Evolutionary conservation across 2,888 invertebrate species (phyloP), one percentile per base, ranked within the genome.

Genomic region (Plebejus anna): DNA sequence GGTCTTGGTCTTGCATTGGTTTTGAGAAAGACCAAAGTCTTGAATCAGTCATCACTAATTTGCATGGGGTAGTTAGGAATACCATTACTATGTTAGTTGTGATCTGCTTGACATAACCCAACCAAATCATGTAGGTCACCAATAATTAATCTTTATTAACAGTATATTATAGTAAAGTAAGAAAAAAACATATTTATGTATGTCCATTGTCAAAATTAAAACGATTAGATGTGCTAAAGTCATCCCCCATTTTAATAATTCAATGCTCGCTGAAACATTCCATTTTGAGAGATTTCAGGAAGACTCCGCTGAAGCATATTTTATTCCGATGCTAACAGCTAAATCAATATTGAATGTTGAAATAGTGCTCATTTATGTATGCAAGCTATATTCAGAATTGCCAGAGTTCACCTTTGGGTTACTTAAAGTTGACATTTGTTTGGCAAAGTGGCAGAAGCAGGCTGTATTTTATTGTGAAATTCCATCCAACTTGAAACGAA

Each of bases 331-430:
- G 32, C 66, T 66, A 66, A 66, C 51, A 55, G 51, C 73, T 32
- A 55, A 55, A 73, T 73, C 73, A 73, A 73, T 73, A 73, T 55
- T 73, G 73, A 51, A 73, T 51, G 55, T 16, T 73, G 16, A 73
- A 72, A 73, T 55, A 73, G 73, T 4, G 55, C 55, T 72, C 47
- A 72, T 72, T 73, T 73, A 55, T 55, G 28, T 55, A 73, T 73
- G 51, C 72, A 72, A 47, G 72, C 72, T 47, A 47, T 55, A 73
- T 73, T 55, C 73, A 55, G 51, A 73, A 73, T 47, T 71, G 71
- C 13, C 73, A 55, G 55, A 32, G 51, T 73, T 73, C 55, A 55
- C 73, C 73, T 73, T 55, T 32, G 51, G 28, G 2, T 28, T 28
- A 51, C 13, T 73, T 51, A 36, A 66, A 66, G 66, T 66, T 66